Evolutionary conservation across 1,140 invertebrate genomes (phyloP), one percentile per base, ranked within the genome.

Genomic region (Polyergus mexicanus): DNA sequence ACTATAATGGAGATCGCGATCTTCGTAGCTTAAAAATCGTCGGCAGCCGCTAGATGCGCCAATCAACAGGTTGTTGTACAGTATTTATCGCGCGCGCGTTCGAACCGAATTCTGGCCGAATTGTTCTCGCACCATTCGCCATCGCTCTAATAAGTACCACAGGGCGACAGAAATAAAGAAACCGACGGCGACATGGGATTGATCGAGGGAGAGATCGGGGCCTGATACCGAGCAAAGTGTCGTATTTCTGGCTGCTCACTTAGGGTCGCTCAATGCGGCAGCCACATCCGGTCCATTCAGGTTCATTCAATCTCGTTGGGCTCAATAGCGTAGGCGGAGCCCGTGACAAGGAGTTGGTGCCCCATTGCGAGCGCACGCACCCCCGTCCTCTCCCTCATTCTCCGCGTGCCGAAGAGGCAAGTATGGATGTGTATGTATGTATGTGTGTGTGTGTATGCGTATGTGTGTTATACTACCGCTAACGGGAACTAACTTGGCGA

Each of bases 191-290:
- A 51, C 47, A 16, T 5, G 86, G 72, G 68, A 74, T 41, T 68
- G 71, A 86, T 86, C 75, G 41, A 88, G 86, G n/a, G 81, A 88
- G 85, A 90, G 88, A 87, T 90, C 85, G 32, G 19, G 75, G 19
- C 5, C 75, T 32, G 89, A 90, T 90, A 90, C 60, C 44, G 75
- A 63, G 76, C 86, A 28, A 90, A 90, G 88, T 90, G 92, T 93
- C 92, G 91, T 92, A 88, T 93, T 93, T 93, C 92, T 88, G 83
- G 91, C 89, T 93, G 92, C 92, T 93, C 92, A 93, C 91, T 93
- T 93, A 90, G 76, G 65, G 63, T 41, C 58, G 60, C 58, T 90
- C 78, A 92, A 92, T 92, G 84, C 90, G 88, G 89, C 92, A 91
- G 91, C 92, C 91, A 93, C 92, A 93, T 93, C 92, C 92, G 92